phyloP scores from a whole-genome alignment of 2,888 invertebrate genomes.

The Caenorhabditis drosophilae region DNA sequence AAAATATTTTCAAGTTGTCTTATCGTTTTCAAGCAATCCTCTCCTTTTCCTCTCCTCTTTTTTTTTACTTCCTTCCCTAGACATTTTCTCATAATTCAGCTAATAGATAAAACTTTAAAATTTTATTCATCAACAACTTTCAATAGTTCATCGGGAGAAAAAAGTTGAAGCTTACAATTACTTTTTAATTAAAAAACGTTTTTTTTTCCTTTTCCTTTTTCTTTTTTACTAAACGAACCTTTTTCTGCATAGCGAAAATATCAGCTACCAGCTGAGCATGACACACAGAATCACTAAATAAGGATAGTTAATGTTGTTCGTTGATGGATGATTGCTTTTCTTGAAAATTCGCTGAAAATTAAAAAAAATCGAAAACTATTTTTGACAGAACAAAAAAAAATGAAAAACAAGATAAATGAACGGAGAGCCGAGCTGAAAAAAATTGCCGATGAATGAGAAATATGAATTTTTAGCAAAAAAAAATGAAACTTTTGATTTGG shows the following conservation, averaged over 20 bases:
- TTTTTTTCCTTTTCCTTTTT: not conserved
- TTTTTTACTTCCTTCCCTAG: too few relatives aligned
- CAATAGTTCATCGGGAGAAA: not conserved
- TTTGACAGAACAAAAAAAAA: constrained; percentile 7
- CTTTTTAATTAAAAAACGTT: too few relatives aligned
- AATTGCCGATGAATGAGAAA: too few relatives aligned
- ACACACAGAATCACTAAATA: constrained; percentile 2
- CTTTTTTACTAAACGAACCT: constrained; percentile 16
- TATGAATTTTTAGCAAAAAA: too few relatives aligned
- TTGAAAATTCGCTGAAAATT: constrained; percentile 36
- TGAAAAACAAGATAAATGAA: too few relatives aligned
- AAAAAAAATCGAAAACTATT: constrained; percentile 4
- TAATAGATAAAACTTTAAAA: not conserved
- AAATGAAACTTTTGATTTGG: too few relatives aligned
- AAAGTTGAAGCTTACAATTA: too few relatives aligned
- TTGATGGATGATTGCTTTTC: too few relatives aligned
- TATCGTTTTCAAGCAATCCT: too few relatives aligned
- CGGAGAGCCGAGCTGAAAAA: too few relatives aligned
- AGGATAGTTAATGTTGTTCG: constrained; percentile 4
- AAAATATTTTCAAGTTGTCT: not conserved
- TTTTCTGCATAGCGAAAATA: constrained; percentile 42
- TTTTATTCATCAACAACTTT: not conserved
- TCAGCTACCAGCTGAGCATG: constrained; percentile 36
- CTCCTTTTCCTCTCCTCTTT: too few relatives aligned
- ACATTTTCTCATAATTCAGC: not conserved